These are phyloP conservation scores for Trachelus troglodyta DNA, from an alignment of 2,888 invertebrate species.

Conservation along the genomic window DNA sequence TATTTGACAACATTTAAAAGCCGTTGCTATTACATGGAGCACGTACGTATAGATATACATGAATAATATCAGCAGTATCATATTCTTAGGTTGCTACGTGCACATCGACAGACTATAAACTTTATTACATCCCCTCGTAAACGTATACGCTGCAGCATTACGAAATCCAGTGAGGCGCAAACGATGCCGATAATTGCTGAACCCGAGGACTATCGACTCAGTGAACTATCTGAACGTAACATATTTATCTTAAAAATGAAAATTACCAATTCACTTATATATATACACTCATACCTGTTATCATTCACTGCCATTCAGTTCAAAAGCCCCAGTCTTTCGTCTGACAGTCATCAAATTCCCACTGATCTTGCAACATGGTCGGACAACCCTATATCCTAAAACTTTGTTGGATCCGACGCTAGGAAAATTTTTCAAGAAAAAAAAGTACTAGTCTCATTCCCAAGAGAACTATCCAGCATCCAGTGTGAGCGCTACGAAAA, in stretches of 20 bases:
- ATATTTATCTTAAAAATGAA: neutral
- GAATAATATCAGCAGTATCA: neutral
- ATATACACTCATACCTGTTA: neutral
- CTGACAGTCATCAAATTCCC: neutral
- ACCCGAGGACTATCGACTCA: neutral
- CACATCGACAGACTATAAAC: conserved; percentile 14
- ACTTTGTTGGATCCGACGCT: neutral
- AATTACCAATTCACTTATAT: neutral
- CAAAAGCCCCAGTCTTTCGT: neutral
- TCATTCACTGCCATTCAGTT: neutral
- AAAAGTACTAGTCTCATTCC: neutral
- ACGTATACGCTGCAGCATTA: neutral
- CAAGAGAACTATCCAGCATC: neutral
- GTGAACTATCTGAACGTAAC: neutral
- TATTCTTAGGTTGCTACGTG: neutral
- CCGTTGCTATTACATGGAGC: neutral
- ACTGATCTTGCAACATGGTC: neutral
- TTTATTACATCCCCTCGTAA: conserved; percentile 13
- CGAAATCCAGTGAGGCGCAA: neutral
- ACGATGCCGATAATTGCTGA: neutral
- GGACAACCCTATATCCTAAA: too few species aligned
- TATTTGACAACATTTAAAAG: neutral
- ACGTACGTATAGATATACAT: neutral
- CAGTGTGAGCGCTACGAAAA: neutral
- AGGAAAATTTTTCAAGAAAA: neutral